Percentiles rank a stretch among this genome's conserved stretches.
Conservation (phyloP, 2,113 vertebrate species). For the Manacus vitellinus region DNA sequence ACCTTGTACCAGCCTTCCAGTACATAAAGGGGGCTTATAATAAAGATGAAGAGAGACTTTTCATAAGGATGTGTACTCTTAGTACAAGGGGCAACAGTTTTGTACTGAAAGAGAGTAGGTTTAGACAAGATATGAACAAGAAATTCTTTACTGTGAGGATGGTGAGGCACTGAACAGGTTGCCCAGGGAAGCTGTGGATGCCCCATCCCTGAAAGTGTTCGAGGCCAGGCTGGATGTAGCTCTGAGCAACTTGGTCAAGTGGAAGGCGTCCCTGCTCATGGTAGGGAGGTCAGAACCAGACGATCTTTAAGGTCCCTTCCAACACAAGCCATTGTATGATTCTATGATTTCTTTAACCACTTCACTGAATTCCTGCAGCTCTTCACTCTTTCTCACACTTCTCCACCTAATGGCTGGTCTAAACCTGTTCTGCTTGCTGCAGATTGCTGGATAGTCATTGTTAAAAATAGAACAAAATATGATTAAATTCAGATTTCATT, state of each 20-base stretch:
- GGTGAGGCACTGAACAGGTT: not conserved
- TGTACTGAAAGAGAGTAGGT: not conserved
- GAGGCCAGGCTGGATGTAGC: not conserved
- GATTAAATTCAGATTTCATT: not conserved
- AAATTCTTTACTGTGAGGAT: not conserved
- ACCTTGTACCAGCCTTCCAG: not conserved
- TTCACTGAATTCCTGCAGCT: not conserved
- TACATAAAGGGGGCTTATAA: not conserved
- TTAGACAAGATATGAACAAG: not conserved
- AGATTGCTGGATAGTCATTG: not conserved
- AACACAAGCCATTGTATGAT: not conserved
- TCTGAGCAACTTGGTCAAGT: not conserved
- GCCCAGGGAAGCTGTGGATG: not conserved
- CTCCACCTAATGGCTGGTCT: not conserved
- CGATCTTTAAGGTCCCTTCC: not conserved
- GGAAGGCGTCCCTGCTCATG: not conserved
- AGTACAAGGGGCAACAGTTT: not conserved
- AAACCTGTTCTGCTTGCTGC: not conserved
- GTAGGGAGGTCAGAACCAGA: not conserved
- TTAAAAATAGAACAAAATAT: constrained; percentile 15
- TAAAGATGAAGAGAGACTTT: not conserved
- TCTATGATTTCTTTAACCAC: not conserved
- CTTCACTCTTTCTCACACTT: not conserved
- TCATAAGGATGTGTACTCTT: not conserved
- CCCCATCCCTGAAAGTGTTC: not conserved